Conservation (phyloP, 2,888 invertebrate species). For the Brachyptera risi region DNA sequence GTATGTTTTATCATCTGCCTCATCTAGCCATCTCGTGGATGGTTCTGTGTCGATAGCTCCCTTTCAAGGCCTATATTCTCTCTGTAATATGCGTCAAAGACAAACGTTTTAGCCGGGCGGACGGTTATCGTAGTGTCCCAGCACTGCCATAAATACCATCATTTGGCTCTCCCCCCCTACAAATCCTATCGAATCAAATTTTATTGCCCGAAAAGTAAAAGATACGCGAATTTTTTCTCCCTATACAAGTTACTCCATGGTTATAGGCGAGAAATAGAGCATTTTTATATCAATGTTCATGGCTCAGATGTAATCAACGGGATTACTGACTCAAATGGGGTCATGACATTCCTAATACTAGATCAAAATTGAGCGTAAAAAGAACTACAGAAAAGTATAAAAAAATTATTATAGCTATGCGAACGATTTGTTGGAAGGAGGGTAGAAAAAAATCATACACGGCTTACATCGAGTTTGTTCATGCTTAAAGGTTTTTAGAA, state of each 20-base stretch:
- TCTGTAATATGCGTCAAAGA: too few relatives aligned
- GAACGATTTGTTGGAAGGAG: background rate
- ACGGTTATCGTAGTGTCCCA: slow-evolving; percentile 30
- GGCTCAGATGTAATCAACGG: slow-evolving; percentile 28
- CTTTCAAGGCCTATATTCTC: too few relatives aligned
- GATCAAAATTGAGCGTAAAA: slow-evolving; percentile 26
- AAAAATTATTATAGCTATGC: background rate
- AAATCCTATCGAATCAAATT: slow-evolving; percentile 34
- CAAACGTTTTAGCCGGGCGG: background rate
- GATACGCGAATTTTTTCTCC: slow-evolving; percentile 23
- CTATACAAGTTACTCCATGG: background rate
- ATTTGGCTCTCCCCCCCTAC: slow-evolving; percentile 23
- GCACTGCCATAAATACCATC: slow-evolving; percentile 32
- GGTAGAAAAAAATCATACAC: background rate
- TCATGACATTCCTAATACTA: slow-evolving; percentile 29
- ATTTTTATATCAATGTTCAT: slow-evolving; percentile 30
- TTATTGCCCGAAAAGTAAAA: slow-evolving; percentile 34
- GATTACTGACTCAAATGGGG: slow-evolving; percentile 27
- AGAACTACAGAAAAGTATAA: slow-evolving; percentile 8
- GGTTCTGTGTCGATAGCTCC: too few relatives aligned
- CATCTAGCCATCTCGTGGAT: background rate
- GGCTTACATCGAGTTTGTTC: slow-evolving; percentile 3
- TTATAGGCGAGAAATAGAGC: slow-evolving; percentile 17
- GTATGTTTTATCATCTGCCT: slow-evolving; percentile 7
- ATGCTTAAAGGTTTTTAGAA: background rate